Conservation (phyloP, 2,113 vertebrate species). For the Plotosus lineatus region DNA sequence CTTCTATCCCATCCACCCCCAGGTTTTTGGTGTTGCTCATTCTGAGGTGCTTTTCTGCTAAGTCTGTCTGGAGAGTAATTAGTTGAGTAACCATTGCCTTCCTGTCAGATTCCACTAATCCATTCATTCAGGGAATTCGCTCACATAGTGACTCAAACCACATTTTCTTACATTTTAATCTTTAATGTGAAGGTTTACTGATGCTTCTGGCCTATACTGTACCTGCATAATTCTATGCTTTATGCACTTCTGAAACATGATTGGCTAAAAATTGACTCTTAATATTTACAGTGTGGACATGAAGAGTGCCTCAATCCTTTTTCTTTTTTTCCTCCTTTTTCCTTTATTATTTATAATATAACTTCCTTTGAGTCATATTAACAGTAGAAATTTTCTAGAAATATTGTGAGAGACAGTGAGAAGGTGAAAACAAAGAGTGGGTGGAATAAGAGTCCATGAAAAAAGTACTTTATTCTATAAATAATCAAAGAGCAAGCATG, state of each 20-base stretch:
- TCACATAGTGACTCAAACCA: background rate
- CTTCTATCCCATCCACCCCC: background rate
- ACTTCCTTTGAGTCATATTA: too few species aligned
- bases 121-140: too few species aligned
- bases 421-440: conserved; percentile 9
- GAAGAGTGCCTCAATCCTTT: too few species aligned
- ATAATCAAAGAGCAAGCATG: conserved; percentile 27
- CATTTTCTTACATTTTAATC: background rate
- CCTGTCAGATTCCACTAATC: background rate
- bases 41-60: background rate
- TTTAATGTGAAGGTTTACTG: background rate
- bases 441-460: conserved; percentile 33
- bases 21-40: background rate
- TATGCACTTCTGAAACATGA: background rate
- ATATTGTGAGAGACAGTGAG: background rate
- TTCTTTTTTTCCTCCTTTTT: too few species aligned
- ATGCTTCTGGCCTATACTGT: background rate
- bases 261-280: too few species aligned
- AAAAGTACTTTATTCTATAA: conserved; percentile 44
- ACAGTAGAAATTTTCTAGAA: background rate
- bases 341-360: too few species aligned
- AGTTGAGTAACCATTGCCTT: background rate
- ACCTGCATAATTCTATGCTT: background rate
- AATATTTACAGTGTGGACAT: too few species aligned
- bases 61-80: background rate